Base-by-base conservation (phyloP, 2,797 vertebrate genomes). In the Hozukius guyotensis region DNA sequence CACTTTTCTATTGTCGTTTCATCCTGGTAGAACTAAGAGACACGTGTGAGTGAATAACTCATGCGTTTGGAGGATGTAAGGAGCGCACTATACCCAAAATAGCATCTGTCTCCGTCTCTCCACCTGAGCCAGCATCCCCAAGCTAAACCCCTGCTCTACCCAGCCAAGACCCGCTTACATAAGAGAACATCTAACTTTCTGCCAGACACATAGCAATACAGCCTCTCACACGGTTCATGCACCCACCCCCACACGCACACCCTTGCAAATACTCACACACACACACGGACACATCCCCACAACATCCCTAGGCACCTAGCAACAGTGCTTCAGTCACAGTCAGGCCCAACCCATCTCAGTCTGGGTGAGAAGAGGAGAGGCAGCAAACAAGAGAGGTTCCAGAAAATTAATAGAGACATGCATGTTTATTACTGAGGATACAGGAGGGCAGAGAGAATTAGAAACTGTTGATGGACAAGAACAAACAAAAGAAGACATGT, bases 91-190 rank as follows among this genome's bases (percentile, higher is more conserved):
- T 34, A 91, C 90, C 88, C 83, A 91, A 92, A 93, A 93, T 92
- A 93, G 88, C 75, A 90, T 86, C 71, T 12, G 76, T 90, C 79
- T 92, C 76, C 42, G 2, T 88, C 74, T 73, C 75, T 81, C 88
- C 91, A 94, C 89, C 93, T 94, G 92, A 93, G 93, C 91, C 91
- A 84, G 89, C 90, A 90, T 91, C 86, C 88, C 85, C 78, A 56
- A 88, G 87, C 92, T 83, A 85, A 89, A 89, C 82, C 81, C 81
- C 70, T 73, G 82, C 82, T 88, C 77, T 86, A 66, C 77, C 77
- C 84, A 82, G 87, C 86, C 89, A 87, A 88, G 90, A 90, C 85
- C 81, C 22, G 57, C 83, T 92, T 93, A 93, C 87, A 86, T 92
- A 93, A 92, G 55, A 87, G 56, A 81, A 57, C 78, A 75, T 87